These are phyloP conservation scores for Bos javanicus DNA, from an alignment of 2,113 vertebrate genomes.

Conservation along the genomic window DNA sequence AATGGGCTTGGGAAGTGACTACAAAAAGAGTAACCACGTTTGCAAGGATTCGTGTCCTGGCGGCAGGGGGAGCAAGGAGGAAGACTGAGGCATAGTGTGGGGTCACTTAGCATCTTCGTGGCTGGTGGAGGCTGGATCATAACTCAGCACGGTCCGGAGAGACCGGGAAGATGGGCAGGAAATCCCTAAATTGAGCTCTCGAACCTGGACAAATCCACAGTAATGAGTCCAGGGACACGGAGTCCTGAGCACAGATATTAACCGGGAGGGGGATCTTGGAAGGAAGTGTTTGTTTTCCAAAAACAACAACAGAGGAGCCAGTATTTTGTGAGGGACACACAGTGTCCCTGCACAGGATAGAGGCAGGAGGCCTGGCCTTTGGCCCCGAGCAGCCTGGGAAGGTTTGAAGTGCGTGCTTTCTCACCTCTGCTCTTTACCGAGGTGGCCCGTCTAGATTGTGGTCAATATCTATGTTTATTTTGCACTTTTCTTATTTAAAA, in stretches of 20 bases:
- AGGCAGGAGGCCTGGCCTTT: conserved; percentile 16
- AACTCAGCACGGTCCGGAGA: conserved; percentile 42
- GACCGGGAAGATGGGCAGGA: conserved; percentile 11
- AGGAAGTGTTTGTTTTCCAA: conserved; percentile 69
- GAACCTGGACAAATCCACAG: conserved; percentile 45
- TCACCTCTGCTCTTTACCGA: not conserved
- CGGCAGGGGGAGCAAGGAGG: fast-evolving
- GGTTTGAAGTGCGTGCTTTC: not conserved
- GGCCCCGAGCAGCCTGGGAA: not conserved
- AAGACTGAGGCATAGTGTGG: not conserved
- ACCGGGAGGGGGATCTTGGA: conserved; percentile 55
- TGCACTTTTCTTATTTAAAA: not conserved
- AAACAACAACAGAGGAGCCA: conserved; percentile 68
- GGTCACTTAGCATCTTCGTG: not conserved
- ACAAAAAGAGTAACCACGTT: not conserved
- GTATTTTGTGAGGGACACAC: conserved; percentile 23
- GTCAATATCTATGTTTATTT: not conserved
- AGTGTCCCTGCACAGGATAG: not conserved
- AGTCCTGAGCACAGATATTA: conserved; percentile 64
- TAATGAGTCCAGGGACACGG: conserved; percentile 44
- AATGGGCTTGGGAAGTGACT: not conserved
- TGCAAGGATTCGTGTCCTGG: not conserved
- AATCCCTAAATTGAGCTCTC: conserved; percentile 33
- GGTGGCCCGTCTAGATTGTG: not conserved
- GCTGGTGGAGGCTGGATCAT: not conserved